Evolutionary conservation across 2,888 invertebrate genomes (phyloP).

Genomic region (Netelia fuscicornis): DNA sequence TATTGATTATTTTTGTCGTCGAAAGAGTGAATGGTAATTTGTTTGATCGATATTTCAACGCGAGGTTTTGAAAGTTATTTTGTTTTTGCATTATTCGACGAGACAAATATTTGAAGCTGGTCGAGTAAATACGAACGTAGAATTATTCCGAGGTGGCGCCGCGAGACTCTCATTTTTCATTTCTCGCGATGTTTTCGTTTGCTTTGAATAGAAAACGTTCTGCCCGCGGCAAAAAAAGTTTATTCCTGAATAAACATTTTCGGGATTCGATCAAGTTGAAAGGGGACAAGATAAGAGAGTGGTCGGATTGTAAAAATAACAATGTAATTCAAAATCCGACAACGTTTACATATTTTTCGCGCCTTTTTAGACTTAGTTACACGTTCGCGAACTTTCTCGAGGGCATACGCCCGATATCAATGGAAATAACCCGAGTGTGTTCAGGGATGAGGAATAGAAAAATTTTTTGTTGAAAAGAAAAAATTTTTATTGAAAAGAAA

Average conservation of each 20-base stretch:
- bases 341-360: constrained; percentile 27
- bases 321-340: constrained; percentile 27
- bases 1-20: no score
- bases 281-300: constrained; percentile 11
- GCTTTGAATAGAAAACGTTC: constrained; percentile 64
- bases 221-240: not conserved
- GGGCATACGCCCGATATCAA: not conserved
- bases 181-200: constrained; percentile 15
- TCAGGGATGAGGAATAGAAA: not conserved
- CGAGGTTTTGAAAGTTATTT: not conserved
- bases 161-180: constrained; percentile 18
- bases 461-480: not conserved
- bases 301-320: constrained; percentile 1
- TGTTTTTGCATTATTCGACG: not conserved
- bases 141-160: not conserved
- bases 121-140: no score
- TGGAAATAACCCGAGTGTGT: not conserved
- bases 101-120: not conserved
- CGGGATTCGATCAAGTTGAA: constrained; percentile 29
- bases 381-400: no score
- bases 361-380: not conserved
- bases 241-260: not conserved
- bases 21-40: no score
- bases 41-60: no score
- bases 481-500: not conserved